A percentile compares a stretch with the other conserved stretches of the same genome.
Conservation (phyloP, 2,797 vertebrate genomes). For the Myotis planiceps region DNA sequence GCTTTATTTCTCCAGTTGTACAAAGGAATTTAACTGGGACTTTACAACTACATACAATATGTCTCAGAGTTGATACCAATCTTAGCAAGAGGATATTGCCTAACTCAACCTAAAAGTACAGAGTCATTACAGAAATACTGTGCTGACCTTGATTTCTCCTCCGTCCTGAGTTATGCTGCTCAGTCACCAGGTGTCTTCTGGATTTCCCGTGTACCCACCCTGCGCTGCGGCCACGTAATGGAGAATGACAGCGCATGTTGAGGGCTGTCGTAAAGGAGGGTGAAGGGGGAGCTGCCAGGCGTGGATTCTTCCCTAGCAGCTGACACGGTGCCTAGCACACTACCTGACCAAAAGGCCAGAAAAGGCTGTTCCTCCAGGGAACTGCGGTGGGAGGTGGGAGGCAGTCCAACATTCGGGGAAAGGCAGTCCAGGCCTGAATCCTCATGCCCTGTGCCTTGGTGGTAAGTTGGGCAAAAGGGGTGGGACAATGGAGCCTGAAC, state of each 20-base stretch:
- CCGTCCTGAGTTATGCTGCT: background rate
- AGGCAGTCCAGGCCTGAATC: background rate
- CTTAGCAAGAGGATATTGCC: constrained; percentile 81
- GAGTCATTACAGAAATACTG: constrained; percentile 29
- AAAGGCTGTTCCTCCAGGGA: background rate
- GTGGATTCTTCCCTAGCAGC: background rate
- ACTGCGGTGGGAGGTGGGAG: background rate
- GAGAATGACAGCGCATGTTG: rapidly evolving
- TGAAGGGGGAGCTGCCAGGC: background rate
- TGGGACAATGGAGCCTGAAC: background rate
- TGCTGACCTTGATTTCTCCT: constrained; percentile 14
- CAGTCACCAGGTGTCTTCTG: background rate
- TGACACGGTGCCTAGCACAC: rapidly evolving
- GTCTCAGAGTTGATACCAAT: constrained; percentile 76
- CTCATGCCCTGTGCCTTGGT: too few relatives aligned
- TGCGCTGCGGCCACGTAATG: background rate
- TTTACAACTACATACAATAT: constrained; percentile 75
- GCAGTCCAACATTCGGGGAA: background rate
- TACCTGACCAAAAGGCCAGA: background rate
- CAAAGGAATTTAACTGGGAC: constrained; percentile 74
- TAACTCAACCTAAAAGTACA: constrained; percentile 63
- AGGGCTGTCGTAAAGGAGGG: background rate
- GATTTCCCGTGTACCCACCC: background rate
- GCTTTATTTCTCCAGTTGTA: constrained; percentile 67
- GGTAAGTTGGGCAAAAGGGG: background rate